phyloP scores from a whole-genome alignment of 2,797 vertebrate genomes.

The Sphenopsis melanotis region DNA sequence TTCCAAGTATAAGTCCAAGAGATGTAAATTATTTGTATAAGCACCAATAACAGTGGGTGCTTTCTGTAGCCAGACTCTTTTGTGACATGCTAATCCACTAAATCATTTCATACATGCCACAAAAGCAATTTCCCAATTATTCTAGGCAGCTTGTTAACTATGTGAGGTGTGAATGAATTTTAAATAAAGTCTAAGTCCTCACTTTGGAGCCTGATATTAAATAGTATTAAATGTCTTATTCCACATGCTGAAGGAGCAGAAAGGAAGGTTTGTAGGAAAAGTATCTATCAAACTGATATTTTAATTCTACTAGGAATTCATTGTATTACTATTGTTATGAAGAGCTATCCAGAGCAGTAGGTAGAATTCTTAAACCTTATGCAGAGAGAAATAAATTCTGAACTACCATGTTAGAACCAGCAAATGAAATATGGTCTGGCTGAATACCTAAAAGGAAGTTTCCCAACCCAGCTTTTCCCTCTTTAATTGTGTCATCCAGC shows the following conservation, averaged over 20 bases:
- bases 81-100: not conserved
- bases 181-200: not conserved
- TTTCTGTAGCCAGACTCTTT: not conserved
- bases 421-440: not conserved
- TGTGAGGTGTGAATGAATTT: not conserved
- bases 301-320: not conserved
- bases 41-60: not conserved
- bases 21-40: not conserved
- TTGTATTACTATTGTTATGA: not conserved
- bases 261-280: not conserved
- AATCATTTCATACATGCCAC: not conserved
- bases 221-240: not conserved
- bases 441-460: not conserved
- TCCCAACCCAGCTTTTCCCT: not conserved
- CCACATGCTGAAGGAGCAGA: not conserved
- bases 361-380: not conserved
- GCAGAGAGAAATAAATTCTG: not conserved
- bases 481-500: not conserved
- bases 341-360: not conserved
- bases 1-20: not conserved
- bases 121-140: not conserved
- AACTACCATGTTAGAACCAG: not conserved
- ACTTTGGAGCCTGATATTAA: not conserved
- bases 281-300: not conserved
- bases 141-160: not conserved